Conservation (phyloP, 2,888 invertebrate genomes). For the Harpalus rufipes region DNA sequence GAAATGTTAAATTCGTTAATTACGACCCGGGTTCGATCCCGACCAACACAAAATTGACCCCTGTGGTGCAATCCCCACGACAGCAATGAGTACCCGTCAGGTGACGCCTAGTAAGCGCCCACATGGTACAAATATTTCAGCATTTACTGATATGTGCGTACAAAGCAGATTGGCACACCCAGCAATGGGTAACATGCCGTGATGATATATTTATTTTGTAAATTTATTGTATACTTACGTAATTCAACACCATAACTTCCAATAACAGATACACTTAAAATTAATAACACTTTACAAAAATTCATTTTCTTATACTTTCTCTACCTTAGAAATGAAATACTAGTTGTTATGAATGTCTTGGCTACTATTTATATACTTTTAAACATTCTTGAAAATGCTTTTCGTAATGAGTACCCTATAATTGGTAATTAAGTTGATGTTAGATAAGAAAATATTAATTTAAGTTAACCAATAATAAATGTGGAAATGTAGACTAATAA, state of each 20-base stretch:
- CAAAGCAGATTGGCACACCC: too few species aligned
- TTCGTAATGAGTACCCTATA: conserved; percentile 11
- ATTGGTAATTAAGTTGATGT: neutral
- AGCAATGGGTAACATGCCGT: too few species aligned
- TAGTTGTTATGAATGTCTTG: neutral
- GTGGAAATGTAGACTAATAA: neutral
- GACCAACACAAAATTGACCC: too few species aligned
- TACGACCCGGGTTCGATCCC: too few species aligned
- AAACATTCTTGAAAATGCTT: conserved; percentile 3
- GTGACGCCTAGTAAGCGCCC: too few species aligned
- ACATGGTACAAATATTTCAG: too few species aligned
- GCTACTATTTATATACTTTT: conserved; percentile 20
- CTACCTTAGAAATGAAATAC: neutral
- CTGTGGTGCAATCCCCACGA: too few species aligned
- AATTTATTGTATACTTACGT: conserved; percentile 35
- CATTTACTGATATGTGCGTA: too few species aligned
- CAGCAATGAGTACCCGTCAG: too few species aligned
- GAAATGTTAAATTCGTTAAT: too few species aligned
- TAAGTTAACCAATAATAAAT: neutral
- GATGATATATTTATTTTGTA: too few species aligned
- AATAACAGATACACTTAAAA: conserved; percentile 3
- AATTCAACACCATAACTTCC: conserved; percentile 8
- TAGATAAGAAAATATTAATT: neutral
- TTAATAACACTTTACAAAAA: conserved; percentile 1
- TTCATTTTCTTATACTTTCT: conserved; percentile 14